Conservation (phyloP, 2,797 vertebrate genomes). For the Cossypha heuglini region DNA sequence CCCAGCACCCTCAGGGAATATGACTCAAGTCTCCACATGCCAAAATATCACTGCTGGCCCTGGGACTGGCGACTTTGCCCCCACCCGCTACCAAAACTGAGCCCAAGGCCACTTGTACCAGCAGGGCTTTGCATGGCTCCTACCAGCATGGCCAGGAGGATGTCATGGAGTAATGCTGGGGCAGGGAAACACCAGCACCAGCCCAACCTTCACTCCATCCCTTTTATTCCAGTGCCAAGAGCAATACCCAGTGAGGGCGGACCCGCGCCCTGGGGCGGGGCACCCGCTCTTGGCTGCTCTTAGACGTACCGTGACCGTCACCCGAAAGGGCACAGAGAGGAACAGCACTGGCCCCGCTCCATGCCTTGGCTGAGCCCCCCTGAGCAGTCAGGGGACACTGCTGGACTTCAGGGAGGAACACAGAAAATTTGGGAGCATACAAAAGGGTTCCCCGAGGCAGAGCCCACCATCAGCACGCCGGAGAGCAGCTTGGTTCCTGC, state of each 20-base stretch:
- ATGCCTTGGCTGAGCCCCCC: background rate
- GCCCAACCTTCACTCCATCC: background rate
- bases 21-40: background rate
- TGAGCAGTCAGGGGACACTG: fast-evolving
- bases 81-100: background rate
- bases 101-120: background rate
- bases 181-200: background rate
- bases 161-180: background rate
- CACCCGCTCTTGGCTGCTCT: background rate
- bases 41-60: background rate
- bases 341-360: background rate
- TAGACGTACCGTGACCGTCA: fast-evolving
- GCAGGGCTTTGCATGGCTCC: background rate
- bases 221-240: background rate
- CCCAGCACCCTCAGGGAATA: too few relatives aligned
- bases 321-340: background rate
- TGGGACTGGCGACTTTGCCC: background rate
- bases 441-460: background rate
- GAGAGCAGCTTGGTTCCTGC: background rate
- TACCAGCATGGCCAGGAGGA: background rate
- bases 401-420: background rate
- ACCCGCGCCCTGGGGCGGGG: background rate
- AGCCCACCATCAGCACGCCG: background rate
- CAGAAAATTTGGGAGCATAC: background rate
- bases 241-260: background rate